Evolutionary conservation across 1,140 invertebrate species (phyloP), one percentile per base, ranked within the genome.

Genomic region (Rhizoglyphus robini): DNA sequence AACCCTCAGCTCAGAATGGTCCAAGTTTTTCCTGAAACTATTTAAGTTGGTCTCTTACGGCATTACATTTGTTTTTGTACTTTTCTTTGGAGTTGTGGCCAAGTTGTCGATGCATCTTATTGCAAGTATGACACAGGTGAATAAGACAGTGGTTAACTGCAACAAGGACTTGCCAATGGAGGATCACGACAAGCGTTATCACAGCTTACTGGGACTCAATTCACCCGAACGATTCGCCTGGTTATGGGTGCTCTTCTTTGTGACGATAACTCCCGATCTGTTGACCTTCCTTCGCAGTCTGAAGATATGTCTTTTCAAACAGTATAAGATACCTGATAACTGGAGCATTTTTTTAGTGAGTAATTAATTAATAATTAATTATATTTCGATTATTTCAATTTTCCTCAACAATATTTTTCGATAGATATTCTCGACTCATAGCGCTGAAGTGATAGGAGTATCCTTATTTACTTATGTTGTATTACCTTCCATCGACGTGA

Each of bases 201-300:
- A 69, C n/a, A 60, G 47, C 11, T 34, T 32, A 18, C 27, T 69
- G 2, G n/a, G 54, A 5, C 54, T 73, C 3, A 48, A 66, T 2
- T 84, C 87, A 67, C 83, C 84, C 67, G 89, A 94, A 75, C 81
- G 88, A 48, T 84, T 92, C 59, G 87, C 86, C 11, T 95, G 90
- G 90, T 88, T 89, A 74, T 95, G 91, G 91, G 88, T 87, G 63
- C 76, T 95, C n/a, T 78, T 93, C 36, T 86, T 91, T 68, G 86
- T 85, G 0, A 91, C 88, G 72, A 80, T 87, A 0, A 82, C 91
- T 41, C 91, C 91, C 0, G 90, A 95, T 76, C 77, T 93, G 29
- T 88, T 90, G 8, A 85, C 88, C 0, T 76, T 91, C 15, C 86
- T 93, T 69, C 80, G 91, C 49, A 86, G 89, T 18, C 79, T 84